These are phyloP conservation scores for Automeris io DNA, from an alignment of 2,888 invertebrate genomes.

Conservation along the genomic window DNA sequence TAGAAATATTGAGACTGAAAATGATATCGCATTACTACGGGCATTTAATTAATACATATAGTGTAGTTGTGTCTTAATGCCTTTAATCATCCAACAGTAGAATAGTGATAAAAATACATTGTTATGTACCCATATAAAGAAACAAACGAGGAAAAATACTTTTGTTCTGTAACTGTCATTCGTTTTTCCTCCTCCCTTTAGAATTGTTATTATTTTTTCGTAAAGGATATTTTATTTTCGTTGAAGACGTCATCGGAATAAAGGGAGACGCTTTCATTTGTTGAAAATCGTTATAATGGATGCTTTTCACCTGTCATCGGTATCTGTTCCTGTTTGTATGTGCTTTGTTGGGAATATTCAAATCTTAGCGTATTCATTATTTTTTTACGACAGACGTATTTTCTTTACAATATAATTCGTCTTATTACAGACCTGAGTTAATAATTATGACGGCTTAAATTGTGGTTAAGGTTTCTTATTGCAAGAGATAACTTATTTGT, in stretches of 20 bases:
- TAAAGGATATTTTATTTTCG: conserved; percentile 36
- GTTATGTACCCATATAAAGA: too few species aligned
- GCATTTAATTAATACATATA: too few species aligned
- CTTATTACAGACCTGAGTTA: too few species aligned
- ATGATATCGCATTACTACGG: too few species aligned
- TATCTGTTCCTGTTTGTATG: conserved; percentile 27
- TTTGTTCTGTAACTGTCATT: conserved; percentile 43
- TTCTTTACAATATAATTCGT: too few species aligned
- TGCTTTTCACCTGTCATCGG: conserved; percentile 49
- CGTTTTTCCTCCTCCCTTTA: conserved; percentile 27
- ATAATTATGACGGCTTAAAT: too few species aligned
- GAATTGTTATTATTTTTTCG: conserved; percentile 25
- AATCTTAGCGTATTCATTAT: conserved; percentile 19
- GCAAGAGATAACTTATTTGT: too few species aligned
- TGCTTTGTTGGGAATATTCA: conserved; percentile 21
- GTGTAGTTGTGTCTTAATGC: too few species aligned
- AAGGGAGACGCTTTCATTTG: conserved; percentile 37
- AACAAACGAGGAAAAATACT: conserved; percentile 18
- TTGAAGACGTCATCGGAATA: conserved; percentile 30
- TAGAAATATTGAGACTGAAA: too few species aligned
- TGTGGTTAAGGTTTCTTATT: too few species aligned
- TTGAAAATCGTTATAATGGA: conserved; percentile 43
- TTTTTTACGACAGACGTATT: background rate
- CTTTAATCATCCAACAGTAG: too few species aligned
- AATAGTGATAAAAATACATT: too few species aligned